These are phyloP conservation scores for Apamea monoglypha DNA, from an alignment of 2,888 invertebrate species.

Conservation along the genomic window DNA sequence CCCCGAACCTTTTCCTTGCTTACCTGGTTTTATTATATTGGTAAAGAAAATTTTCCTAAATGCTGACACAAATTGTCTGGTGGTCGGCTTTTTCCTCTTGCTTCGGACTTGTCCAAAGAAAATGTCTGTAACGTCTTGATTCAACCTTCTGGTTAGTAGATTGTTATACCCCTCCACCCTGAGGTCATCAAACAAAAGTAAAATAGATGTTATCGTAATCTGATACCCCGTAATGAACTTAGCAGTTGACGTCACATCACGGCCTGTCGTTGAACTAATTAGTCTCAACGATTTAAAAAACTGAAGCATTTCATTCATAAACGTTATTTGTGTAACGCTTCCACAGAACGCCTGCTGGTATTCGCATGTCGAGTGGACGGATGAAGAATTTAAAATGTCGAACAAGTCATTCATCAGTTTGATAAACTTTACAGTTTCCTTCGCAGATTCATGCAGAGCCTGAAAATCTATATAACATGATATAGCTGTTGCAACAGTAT, in stretches of 20 bases:
- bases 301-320: slow-evolving; percentile 55
- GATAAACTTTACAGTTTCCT: slow-evolving; percentile 55
- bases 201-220: slow-evolving; percentile 58
- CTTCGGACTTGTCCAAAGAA: slow-evolving; percentile 50
- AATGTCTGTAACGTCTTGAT: slow-evolving; percentile 48
- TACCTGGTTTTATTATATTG: slow-evolving; percentile 52
- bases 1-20: slow-evolving; percentile 39
- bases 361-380: slow-evolving; percentile 47
- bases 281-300: slow-evolving; percentile 52
- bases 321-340: slow-evolving; percentile 39
- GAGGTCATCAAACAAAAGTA: slow-evolving; percentile 53
- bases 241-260: slow-evolving; percentile 44
- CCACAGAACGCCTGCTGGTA: slow-evolving; percentile 56
- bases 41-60: slow-evolving; percentile 55
- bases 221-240: slow-evolving; percentile 52
- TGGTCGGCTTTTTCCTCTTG: slow-evolving; percentile 43
- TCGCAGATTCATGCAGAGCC: slow-evolving; percentile 48
- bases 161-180: slow-evolving; percentile 54
- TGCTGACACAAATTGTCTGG: slow-evolving; percentile 51
- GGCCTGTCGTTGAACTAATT: slow-evolving; percentile 46
- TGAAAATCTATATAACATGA: slow-evolving; percentile 59
- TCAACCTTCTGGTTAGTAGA: slow-evolving; percentile 48
- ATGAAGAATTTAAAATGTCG: slow-evolving; percentile 57
- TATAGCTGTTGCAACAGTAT: slow-evolving; percentile 69
- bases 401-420: slow-evolving; percentile 58